A percentile compares a stretch with the other conserved stretches of the same genome.
Conservation (phyloP, 2,113 vertebrate species). For the Otis tarda region DNA sequence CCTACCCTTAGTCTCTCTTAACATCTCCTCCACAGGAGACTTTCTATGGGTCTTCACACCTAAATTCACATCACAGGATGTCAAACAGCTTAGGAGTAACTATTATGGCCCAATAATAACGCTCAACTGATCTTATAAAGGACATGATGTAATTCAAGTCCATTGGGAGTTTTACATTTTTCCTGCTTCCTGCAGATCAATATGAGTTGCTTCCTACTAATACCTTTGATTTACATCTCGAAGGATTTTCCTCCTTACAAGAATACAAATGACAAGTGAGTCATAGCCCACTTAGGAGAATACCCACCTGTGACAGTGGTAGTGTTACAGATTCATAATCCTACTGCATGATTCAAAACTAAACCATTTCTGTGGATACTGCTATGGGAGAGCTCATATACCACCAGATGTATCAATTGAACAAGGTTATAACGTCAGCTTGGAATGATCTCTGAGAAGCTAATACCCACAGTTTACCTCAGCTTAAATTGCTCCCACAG, state of each 20-base stretch:
- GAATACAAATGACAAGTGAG: neutral
- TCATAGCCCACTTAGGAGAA: neutral
- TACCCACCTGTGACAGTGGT: neutral
- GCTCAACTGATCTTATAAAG: neutral
- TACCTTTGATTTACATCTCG: neutral
- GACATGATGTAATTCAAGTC: neutral
- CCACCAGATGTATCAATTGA: neutral
- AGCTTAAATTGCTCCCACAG: neutral
- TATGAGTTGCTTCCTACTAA: neutral
- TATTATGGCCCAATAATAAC: neutral
- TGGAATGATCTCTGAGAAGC: neutral
- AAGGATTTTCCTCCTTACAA: neutral
- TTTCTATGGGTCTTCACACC: neutral
- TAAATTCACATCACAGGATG: neutral
- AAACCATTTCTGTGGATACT: neutral
- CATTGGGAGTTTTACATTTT: neutral
- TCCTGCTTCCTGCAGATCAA: neutral
- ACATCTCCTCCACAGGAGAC: neutral
- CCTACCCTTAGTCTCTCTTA: neutral
- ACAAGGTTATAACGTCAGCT: neutral
- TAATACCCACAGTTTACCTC: neutral
- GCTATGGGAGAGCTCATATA: neutral
- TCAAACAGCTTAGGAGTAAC: neutral
- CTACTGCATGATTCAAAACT: neutral
- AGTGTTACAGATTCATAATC: neutral